Evolutionary conservation across 2,797 vertebrate genomes (phyloP), one percentile per base, ranked within the genome.

Genomic region (Helostoma temminkii): DNA sequence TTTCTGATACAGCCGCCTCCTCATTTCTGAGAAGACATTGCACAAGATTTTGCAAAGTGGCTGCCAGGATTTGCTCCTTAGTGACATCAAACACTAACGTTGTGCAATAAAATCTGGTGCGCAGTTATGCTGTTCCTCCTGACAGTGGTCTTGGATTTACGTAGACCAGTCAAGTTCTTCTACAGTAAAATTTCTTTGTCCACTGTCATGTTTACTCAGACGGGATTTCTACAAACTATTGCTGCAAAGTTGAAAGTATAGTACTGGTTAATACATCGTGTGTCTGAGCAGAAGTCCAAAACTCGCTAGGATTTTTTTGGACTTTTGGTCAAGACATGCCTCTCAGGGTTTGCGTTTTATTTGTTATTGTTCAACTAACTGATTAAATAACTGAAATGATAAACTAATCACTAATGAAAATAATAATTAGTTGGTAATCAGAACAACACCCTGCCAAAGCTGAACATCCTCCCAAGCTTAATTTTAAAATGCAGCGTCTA

Each of bases 71-170:
- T 30, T 50, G 47, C 25, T 49, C 25, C 47, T 55, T 18, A 16
- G 21, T 55, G 34, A 37, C 7, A 4, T 49, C 39, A 39, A 66
- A 46, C 42, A 47, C 10, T 39, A 9, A 47, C 39, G 24, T 48
- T 26, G 19, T 18, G 45, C 47, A 34, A 42, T 34, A 28, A 55
- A 9, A 16, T 15, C 65, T 5, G 30, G 58, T 43, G 43, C 14
- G 2, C 5, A 9, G 25, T 57, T 41, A 34, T 48, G 16, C 54
- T 36, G 24, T 45, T 74, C 24, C 24, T 56, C 50, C n/a, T 15
- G 49, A 43, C 42, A 52, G 28, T 46, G 24, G 7, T n/a, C 9
- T 26, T 28, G 14, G 42, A 30, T 59, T 11, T 2, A 19, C n/a
- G 42, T 16, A 41, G 47, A 25, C 36, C 47, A 42, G 34, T 11